Evolutionary conservation across 2,113 vertebrate genomes (phyloP).

Genomic region (Rhinolophus ferrumequinum): DNA sequence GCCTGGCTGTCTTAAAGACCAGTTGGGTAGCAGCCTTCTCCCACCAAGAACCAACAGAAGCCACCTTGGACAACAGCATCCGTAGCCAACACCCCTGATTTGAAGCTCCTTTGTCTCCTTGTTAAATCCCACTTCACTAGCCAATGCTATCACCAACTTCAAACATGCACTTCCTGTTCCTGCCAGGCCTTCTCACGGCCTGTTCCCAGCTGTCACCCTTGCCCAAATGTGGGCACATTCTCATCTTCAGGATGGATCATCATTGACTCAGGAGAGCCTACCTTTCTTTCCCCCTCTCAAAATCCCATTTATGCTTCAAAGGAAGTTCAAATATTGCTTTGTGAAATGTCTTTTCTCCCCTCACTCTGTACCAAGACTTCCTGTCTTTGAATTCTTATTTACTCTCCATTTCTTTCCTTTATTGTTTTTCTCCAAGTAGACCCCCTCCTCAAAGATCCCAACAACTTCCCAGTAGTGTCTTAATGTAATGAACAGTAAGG

Average conservation of each 20-base stretch:
- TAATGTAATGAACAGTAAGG: not conserved
- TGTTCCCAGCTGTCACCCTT: not conserved
- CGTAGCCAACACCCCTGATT: not conserved
- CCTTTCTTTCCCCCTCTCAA: not conserved
- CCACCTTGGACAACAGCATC: not conserved
- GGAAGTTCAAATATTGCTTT: not conserved
- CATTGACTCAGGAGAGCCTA: not conserved
- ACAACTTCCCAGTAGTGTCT: not conserved
- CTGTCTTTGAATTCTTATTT: not conserved
- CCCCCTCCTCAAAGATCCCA: not conserved
- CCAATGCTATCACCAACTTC: not conserved
- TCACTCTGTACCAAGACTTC: not conserved
- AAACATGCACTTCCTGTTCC: not conserved
- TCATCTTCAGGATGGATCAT: not conserved
- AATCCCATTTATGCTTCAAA: not conserved
- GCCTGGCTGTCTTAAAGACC: not conserved
- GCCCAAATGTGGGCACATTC: not conserved
- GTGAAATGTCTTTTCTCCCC: not conserved
- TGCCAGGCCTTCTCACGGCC: not conserved
- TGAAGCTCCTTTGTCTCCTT: not conserved
- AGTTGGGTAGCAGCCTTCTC: rapidly evolving
- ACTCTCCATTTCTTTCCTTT: not conserved
- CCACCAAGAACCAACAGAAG: not conserved
- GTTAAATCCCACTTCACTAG: not conserved
- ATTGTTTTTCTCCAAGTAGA: not conserved